Base-by-base conservation (phyloP, 2,888 invertebrate genomes). In the Drosophila acutilabella region DNA sequence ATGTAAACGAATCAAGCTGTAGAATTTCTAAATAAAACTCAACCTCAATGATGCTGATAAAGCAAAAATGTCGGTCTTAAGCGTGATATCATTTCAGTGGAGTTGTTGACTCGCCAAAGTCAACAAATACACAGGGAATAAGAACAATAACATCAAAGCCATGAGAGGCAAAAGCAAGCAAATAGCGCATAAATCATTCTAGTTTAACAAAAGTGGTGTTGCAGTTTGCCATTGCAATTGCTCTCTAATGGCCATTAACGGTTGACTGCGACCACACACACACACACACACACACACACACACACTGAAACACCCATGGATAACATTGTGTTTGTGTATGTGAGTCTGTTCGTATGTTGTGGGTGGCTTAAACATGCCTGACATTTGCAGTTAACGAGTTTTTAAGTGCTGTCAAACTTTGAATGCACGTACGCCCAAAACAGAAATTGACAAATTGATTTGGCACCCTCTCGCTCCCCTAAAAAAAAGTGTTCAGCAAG, bases 371-470 rank as follows among this genome's bases (percentile, higher is more conserved):
- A 81, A 71, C 70, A 71, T 62, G 61, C 38, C 78, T 81, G 74
- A 68, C 85, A 87, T 67, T 78, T 85, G 52, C 68, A 78, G 82
- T 60, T 88, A 81, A 84, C 82, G 88, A 81, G 88, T 69, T 74
- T 81, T 81, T 81, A 81, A 81, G 85, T 88, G 81, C 81, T 84
- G 81, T 87, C 81, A 81, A 80, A 77, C 36, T 68, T 40, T 26
- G 33, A 52, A 52, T 60, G 48, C 53, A 61, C 53, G 45, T 45
- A 41, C 18, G 61, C 53, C 50, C 45, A 16, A 47, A 65, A 56
- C 58, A 54, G 30, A 41, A 72, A 72, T 61, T 66, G 74, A 66
- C 60, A 78, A 60, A 78, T 74, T 66, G 73, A 73, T 78, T 65
- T 58, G 58, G 23, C 51, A 40, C 11, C 18, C 40, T 11, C 33